Percentiles rank a stretch among this genome's conserved stretches.
phyloP scores from a whole-genome alignment of 2,797 vertebrate species.

The Threskiornis aethiopicus region DNA sequence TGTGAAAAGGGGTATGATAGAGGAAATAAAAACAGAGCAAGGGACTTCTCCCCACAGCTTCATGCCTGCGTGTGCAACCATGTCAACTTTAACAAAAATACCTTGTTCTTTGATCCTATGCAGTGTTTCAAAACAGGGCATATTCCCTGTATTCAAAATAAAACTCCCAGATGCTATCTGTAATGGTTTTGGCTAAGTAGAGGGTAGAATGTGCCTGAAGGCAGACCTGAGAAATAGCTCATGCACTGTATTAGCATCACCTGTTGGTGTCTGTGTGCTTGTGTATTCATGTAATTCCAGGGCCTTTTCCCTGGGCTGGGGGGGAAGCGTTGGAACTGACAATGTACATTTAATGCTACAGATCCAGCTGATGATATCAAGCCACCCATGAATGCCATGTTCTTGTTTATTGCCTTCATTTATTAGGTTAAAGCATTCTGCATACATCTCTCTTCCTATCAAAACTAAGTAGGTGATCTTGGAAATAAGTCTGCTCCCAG shows the following conservation, averaged over 20 bases:
- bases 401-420: neutral
- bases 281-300: neutral
- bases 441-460: neutral
- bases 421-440: neutral
- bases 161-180: neutral
- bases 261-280: constrained; percentile 3
- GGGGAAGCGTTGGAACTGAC: neutral
- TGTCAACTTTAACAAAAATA: neutral
- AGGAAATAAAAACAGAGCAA: constrained; percentile 52
- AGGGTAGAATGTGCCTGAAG: neutral
- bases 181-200: neutral
- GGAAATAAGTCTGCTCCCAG: neutral
- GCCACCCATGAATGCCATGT: neutral
- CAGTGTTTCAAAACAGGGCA: neutral
- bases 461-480: neutral
- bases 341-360: neutral
- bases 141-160: neutral
- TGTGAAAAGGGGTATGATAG: constrained; percentile 28
- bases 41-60: neutral
- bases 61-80: neutral
- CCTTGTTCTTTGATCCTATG: neutral
- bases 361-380: neutral
- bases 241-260: neutral
- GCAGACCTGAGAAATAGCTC: neutral
- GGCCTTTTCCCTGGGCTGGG: neutral